Percentiles rank a stretch among this genome's conserved stretches.
Evolutionary conservation across 2,888 invertebrate genomes (phyloP).

Genomic region (Stenichneumon culpator): DNA sequence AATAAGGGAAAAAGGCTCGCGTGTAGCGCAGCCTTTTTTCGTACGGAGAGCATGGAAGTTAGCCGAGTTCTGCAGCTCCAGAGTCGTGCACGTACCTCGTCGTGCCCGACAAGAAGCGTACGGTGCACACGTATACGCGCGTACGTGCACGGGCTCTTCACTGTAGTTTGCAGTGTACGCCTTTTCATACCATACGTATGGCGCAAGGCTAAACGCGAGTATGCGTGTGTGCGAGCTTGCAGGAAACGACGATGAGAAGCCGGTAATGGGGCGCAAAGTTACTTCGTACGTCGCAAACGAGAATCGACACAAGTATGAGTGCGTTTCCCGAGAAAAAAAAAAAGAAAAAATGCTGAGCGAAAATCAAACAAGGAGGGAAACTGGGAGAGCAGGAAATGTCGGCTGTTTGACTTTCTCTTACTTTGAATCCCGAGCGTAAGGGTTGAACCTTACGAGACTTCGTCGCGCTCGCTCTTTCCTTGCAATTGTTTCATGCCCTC

Average conservation of each 20-base stretch:
- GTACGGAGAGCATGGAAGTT: conserved; percentile 24
- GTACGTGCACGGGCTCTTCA: conserved; percentile 38
- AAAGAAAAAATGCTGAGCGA: conserved; percentile 36
- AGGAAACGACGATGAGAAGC: conserved; percentile 45
- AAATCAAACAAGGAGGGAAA: conserved; percentile 48
- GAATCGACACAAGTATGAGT: not conserved
- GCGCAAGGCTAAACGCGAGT: conserved; percentile 15
- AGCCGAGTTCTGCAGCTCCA: conserved; percentile 9
- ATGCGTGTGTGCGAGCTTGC: conserved; percentile 36
- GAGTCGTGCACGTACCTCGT: conserved; percentile 38
- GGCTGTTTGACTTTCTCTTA: conserved; percentile 63
- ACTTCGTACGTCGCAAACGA: conserved; percentile 48
- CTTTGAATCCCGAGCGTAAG: conserved; percentile 49
- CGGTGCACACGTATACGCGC: conserved; percentile 36
- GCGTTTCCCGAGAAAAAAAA: conserved; percentile 33
- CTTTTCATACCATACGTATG: conserved; percentile 15
- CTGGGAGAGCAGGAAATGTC: conserved; percentile 37
- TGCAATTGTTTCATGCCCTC: conserved; percentile 12
- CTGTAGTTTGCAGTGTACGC: conserved; percentile 17
- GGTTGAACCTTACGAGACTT: conserved; percentile 37
- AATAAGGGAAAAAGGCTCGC: conserved; percentile 73
- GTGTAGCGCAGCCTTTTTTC: conserved; percentile 32
- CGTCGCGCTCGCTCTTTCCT: conserved; percentile 45
- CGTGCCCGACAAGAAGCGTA: conserved; percentile 53
- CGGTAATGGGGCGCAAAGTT: conserved; percentile 56